Base-by-base conservation (phyloP, 2,797 vertebrate genomes). In the Adrianichthys oophorus region DNA sequence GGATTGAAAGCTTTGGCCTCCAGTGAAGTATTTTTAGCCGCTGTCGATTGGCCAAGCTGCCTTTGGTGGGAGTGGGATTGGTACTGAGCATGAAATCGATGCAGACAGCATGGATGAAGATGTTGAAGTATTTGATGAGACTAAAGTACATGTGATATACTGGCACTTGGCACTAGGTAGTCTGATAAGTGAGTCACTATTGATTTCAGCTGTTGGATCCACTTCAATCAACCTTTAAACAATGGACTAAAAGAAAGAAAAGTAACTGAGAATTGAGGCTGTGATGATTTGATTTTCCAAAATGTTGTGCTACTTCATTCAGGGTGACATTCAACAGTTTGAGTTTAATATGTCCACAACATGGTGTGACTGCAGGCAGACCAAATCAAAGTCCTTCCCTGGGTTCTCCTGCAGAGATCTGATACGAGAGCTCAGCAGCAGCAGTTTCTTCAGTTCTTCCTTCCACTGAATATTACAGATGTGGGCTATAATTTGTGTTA, bases 401-500 rank as follows among this genome's bases (percentile, higher is more conserved):
- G 13, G 4, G 16, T 43, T 51, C 21, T 60, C 29, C 24, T 46
- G 17, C 37, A 41, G 56, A 6, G 17, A 26, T 41, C 24, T 18
- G 16, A 48, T 26, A 51, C 43, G 24, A 17, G 23, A 14, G n/a
- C 7, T 17, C 44, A 10, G 12, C n/a, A n/a, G 16, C 6, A 15
- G 70, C 4, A 0, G 42, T 56, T 54, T 67, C 42, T 59, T 62
- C 44, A 3, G 2, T 19, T 15, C 47, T 62, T 71, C 17, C 21
- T 5, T 40, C 17, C 19, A 8, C 5, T 7, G 62, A 48, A 75
- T 56, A 41, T 76, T 45, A 43, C 46, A 78, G 63, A 71, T 56
- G 64, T 32, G 45, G 41, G 51, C 62, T 74, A 41, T 81, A 70
- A 81, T 76, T 69, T 59, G 62, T 72, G 69, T 68, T 83, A 80